A percentile compares a stretch with the other conserved stretches of the same genome.
phyloP scores from a whole-genome alignment of 2,113 vertebrate genomes.

The Psilopogon haemacephalus region DNA sequence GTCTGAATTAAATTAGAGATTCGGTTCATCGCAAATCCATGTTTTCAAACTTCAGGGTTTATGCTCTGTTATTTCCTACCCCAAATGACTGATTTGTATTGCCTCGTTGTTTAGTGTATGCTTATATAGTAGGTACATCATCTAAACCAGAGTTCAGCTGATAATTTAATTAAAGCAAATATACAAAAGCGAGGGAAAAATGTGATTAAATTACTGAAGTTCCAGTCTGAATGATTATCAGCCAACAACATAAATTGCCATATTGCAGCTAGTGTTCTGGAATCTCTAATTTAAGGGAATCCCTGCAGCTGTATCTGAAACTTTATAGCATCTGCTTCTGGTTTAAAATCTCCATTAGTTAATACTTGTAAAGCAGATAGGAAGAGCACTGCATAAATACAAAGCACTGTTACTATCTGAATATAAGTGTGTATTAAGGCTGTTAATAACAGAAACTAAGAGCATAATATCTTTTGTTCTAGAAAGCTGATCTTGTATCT shows the following conservation, averaged over 20 bases:
- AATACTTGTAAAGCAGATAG: not conserved
- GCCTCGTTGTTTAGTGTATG: not conserved
- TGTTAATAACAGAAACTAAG: not conserved
- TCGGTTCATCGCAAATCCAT: not conserved
- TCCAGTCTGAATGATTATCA: not conserved
- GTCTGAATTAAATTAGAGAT: not conserved
- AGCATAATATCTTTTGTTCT: not conserved
- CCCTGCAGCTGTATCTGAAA: not conserved
- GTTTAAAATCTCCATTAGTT: slow-evolving; percentile 10
- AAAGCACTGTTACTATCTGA: not conserved
- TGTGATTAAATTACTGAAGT: slow-evolving; percentile 12
- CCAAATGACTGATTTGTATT: not conserved
- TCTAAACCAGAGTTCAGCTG: not conserved
- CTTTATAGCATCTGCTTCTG: not conserved
- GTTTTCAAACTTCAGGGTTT: not conserved
- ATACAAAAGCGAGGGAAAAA: not conserved
- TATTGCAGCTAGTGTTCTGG: not conserved
- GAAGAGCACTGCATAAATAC: not conserved
- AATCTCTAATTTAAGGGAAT: slow-evolving; percentile 20
- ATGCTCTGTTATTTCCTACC: not conserved
- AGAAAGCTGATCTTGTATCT: not conserved
- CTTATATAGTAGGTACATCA: not conserved
- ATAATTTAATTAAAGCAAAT: slow-evolving; percentile 23
- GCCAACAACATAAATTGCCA: not conserved
- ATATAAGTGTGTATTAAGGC: not conserved